A percentile compares a stretch with the other conserved stretches of the same genome.
Conservation (phyloP, 2,113 vertebrate genomes). For the Galemys pyrenaicus region DNA sequence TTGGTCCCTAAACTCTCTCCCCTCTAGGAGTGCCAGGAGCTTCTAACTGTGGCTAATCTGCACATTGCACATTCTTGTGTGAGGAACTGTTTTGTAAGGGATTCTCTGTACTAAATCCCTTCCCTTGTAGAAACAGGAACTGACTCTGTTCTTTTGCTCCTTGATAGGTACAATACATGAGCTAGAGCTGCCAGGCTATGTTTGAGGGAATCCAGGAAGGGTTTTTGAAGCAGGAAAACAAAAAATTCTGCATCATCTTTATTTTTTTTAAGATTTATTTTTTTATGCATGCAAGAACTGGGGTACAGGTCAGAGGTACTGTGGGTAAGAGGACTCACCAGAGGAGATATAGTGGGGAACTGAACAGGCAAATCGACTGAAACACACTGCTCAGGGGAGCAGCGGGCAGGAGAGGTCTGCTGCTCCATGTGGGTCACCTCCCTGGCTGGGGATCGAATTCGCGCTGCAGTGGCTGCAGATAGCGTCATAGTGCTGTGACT, state of each 20-base stretch:
- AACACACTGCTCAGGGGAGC: too few relatives aligned
- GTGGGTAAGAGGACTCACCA: too few relatives aligned
- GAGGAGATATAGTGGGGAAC: too few relatives aligned
- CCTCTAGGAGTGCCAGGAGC: background rate
- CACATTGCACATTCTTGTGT: background rate
- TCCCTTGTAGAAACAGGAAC: background rate
- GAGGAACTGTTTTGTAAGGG: background rate
- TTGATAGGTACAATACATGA: background rate
- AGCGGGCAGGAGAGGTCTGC: too few relatives aligned
- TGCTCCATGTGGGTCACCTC: too few relatives aligned
- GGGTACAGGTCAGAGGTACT: too few relatives aligned
- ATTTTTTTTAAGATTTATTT: too few relatives aligned
- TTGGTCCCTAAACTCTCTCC: background rate
- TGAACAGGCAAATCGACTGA: too few relatives aligned
- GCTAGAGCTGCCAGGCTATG: background rate
- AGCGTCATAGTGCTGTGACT: too few relatives aligned
- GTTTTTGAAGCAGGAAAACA: background rate
- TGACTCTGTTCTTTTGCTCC: background rate
- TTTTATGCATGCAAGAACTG: too few relatives aligned
- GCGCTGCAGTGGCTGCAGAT: too few relatives aligned
- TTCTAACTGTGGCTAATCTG: background rate
- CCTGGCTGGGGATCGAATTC: too few relatives aligned
- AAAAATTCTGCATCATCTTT: background rate
- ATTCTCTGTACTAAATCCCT: background rate
- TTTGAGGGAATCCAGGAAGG: background rate